A percentile compares a stretch with the other conserved stretches of the same genome.
Evolutionary conservation across 2,888 invertebrate species (phyloP).

Genomic region (Eupithecia inturbata): DNA sequence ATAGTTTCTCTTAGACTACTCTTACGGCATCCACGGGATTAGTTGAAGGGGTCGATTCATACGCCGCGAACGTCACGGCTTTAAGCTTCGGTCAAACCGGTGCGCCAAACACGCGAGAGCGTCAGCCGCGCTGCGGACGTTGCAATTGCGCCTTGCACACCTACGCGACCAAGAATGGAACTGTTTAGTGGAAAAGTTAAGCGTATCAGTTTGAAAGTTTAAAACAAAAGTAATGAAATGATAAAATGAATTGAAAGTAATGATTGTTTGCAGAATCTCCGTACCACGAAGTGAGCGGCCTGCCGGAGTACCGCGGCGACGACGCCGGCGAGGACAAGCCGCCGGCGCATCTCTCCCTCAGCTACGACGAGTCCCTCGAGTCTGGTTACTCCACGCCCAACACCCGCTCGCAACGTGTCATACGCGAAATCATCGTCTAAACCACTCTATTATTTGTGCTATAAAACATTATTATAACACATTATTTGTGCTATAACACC

Average conservation of each 20-base stretch:
- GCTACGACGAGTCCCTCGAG: conserved; percentile 96
- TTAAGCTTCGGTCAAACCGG: too few species aligned
- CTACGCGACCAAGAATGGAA: too few species aligned
- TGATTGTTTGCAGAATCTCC: conserved; percentile 88
- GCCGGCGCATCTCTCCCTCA: conserved; percentile 91
- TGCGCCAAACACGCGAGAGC: too few species aligned
- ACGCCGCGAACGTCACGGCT: too few species aligned
- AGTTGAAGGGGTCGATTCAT: too few species aligned
- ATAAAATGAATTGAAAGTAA: neutral
- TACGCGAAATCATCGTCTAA: conserved; percentile 97
- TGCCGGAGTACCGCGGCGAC: conserved; percentile 89
- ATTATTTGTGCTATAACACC: neutral
- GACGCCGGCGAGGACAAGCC: conserved; percentile 92
- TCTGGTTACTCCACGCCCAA: conserved; percentile 97
- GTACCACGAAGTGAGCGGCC: conserved; percentile 96
- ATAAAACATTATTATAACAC: neutral
- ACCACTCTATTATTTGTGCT: neutral
- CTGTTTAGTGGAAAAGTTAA: too few species aligned
- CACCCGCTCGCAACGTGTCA: conserved; percentile 95
- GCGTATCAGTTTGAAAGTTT: too few species aligned
- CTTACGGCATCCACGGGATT: too few species aligned
- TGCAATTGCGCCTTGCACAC: too few species aligned
- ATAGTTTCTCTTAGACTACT: too few species aligned
- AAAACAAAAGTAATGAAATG: too few species aligned
- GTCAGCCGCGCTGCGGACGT: too few species aligned